Base-by-base conservation (phyloP, 2,113 vertebrate species). In the Rhabdomys dilectus region DNA sequence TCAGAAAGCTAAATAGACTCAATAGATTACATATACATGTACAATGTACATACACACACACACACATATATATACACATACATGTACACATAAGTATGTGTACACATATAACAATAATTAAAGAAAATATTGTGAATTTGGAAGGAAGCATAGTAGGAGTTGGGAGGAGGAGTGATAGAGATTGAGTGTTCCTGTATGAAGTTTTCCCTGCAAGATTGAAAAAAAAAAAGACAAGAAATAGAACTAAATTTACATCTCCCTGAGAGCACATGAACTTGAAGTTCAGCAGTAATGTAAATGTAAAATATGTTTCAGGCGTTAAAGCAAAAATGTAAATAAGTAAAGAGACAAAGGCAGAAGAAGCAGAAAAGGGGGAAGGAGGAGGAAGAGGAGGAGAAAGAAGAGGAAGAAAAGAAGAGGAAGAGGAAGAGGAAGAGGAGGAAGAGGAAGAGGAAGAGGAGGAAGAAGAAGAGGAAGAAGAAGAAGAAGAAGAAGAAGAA, bases 391-490 rank as follows among this genome's bases (percentile, higher is more conserved):
- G 60, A 21, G 22, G 34, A 36, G 31, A 17, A 56, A 2, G 45
- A 80, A 1, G 17, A 80, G 12, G 34, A 56, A 0, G 2, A 53
- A 4, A 8, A 19, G 1, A 7, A 51, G 3, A 53, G 5, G 13
- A 68, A 4, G 12, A 68, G 0, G 31, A 68, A 4, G 26, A 34
- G 6, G 62, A 10, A 10, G 24, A 64, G 29, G 31, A 15, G 3
- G 64, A 29, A 11, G 31, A 11, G 0, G 29, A 29, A 11, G 29
- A 12, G 1, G 62, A 31, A 3, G 11, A 12, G 26, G 62, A 64
- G 2, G 24, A 26, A 31, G 62, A 10, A 3, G 62, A 1, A 9
- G 26, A 29, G 3, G 62, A 11, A 29, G 9, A 9, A 11, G 26
- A 24, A 4, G 62, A 64, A 10, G 24, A 26, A 64, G 62, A 26